Base-by-base conservation (phyloP, 2,888 invertebrate species). In the Drosophila testacea region DNA sequence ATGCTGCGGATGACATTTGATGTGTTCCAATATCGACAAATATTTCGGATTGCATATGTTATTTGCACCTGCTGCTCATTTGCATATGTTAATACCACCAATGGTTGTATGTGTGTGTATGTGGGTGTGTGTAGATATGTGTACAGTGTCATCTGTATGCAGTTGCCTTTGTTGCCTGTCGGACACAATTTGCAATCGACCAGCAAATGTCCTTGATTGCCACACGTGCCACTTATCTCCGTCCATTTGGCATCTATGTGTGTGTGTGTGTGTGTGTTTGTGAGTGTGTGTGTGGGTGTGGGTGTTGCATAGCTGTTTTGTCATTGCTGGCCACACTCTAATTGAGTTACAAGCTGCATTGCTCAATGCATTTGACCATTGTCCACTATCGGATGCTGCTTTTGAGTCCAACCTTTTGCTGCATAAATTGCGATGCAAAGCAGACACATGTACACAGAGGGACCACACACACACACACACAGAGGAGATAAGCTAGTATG, bases 321-420 rank as follows among this genome's bases (percentile, higher is more conserved):
- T 64, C 56, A 52, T 72, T 67, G 39, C 32, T 61, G 63, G 41
- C 68, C 57, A 32, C 56, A 62, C 61, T 64, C 68, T 81, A 89
- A 90, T 88, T 89, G 79, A 87, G 90, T 86, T 81, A 72, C 75
- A 60, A 51, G 73, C 76, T 67, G 69, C 78, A 75, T 65, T 71
- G 66, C 60, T 56, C 68, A 62, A 63, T 80, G 70, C 68, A 69
- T 56, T 57, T 67, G 48, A 9, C 64, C 59, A 44, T 57, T 59
- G 71, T 66, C 54, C 66, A 42, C 28, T 41, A 32, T n/a, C 16
- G 27, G 6, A 36, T 27, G 38, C 47, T 52, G 51, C 38, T 30
- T 16, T 47, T 51, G 51, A 59, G 61, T 79, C 65, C 71, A 67
- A 30, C 46, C 39, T 13, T 57, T 56, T 11, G 57, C 57, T 51